These are phyloP conservation scores for Alces alces DNA, from an alignment of 2,113 vertebrate species.

Conservation along the genomic window DNA sequence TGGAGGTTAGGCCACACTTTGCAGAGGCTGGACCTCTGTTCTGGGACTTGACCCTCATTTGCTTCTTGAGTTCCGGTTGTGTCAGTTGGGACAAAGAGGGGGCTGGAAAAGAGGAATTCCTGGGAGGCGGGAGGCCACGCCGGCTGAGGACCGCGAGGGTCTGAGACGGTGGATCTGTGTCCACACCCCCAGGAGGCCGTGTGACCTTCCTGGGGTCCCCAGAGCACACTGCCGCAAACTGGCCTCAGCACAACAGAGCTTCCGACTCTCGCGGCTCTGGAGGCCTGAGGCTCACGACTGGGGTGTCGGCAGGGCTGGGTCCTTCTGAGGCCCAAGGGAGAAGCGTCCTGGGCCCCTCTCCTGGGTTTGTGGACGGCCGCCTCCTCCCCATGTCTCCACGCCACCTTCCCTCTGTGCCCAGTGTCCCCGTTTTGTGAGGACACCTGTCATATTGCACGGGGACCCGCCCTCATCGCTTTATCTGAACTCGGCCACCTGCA, in stretches of 20 bases:
- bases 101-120: background rate
- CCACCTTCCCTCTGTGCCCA: background rate
- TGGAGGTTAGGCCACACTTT: background rate
- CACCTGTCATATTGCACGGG: rapidly evolving
- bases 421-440: background rate
- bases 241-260: too few relatives aligned
- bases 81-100: background rate
- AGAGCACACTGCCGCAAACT: rapidly evolving
- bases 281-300: background rate
- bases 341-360: background rate
- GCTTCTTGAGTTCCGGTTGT: rapidly evolving
- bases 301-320: rapidly evolving
- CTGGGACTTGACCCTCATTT: background rate
- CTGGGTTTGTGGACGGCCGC: rapidly evolving
- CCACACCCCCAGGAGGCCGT: background rate
- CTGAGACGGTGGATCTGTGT: rapidly evolving
- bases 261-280: rapidly evolving
- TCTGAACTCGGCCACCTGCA: too few relatives aligned
- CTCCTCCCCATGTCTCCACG: background rate
- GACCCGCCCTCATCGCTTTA: background rate
- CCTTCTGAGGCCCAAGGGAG: background rate
- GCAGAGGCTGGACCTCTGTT: background rate
- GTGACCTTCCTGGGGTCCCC: background rate
- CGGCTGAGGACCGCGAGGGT: rapidly evolving
- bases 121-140: background rate